Evolutionary conservation across 2,113 vertebrate species (phyloP), one percentile per base, ranked within the genome.

Genomic region (Oncorhynchus tshawytscha): DNA sequence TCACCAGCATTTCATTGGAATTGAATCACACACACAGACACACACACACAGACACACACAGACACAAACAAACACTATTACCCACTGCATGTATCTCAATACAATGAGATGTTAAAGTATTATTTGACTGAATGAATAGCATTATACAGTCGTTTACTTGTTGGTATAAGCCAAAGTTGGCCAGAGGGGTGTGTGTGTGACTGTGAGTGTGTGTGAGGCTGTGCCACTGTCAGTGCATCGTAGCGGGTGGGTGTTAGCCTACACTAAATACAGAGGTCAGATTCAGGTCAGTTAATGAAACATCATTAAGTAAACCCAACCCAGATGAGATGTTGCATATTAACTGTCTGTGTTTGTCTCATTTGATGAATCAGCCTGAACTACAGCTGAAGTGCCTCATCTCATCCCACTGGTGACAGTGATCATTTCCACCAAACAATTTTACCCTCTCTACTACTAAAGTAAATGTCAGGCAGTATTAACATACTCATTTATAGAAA

Each of bases 381-480:
- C 59, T 62, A 22, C 59, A 62, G 59, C n/a, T 22, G 22, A n/a
- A 22, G 54, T 45, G 72, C 71, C 45, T 71, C 82, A 73, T 74
- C 87, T 84, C 74, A 51, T 67, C 11, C 49, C 57, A 78, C 78
- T 49, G 24, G 27, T 83, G 73, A 39, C 70, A 73, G 18, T 6
- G 69, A 86, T 89, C 80, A 89, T 87, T 84, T 81, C 78, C 75
- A 78, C 81, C 77, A 74, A 78, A 79, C 67, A 11, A 80, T 9
- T 82, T 34, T 79, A 74, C 76, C 39, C 82, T 82, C 77, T 67
- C 65, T 39, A 25, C 82, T 54, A 73, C 81, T 88, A 75, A 87
- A 91, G 85, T 68, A 90, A 91, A 89, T 87, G 91, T 89, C 91
- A 91, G 75, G 92, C 88, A 88, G 87, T 84, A 92, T 93, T 92